Conservation (phyloP, 2,113 vertebrate species). For the Trinectes maculatus region DNA sequence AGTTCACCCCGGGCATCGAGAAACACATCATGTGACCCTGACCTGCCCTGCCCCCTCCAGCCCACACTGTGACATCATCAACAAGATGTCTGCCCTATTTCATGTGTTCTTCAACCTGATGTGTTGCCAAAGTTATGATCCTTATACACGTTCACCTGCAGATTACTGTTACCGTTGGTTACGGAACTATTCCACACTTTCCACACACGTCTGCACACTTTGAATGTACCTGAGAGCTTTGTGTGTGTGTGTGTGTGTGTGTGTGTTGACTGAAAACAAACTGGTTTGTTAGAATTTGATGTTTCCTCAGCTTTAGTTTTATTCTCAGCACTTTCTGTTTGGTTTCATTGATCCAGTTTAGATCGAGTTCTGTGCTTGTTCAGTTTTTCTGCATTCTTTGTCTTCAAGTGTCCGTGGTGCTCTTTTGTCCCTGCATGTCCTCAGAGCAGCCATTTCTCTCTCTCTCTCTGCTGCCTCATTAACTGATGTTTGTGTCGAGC, state of each 20-base stretch:
- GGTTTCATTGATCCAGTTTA: background rate
- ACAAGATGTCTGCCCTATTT: constrained; percentile 87
- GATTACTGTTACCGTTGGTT: background rate
- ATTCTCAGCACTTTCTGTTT: background rate
- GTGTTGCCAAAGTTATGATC: constrained; percentile 94
- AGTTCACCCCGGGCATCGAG: constrained; percentile 91
- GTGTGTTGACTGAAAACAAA: too few relatives aligned
- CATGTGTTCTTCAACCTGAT: constrained; percentile 65
- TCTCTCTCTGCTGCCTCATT: constrained; percentile 87
- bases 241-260: background rate
- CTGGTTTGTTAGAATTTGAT: constrained; percentile 11
- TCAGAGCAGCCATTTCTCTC: constrained; percentile 78
- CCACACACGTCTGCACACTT: too few relatives aligned
- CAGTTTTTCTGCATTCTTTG: constrained; percentile 28
- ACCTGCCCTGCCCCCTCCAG: constrained; percentile 76
- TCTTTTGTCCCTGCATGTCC: constrained; percentile 20
- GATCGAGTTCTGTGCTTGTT: constrained; percentile 36
- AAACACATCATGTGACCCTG: constrained; percentile 89
- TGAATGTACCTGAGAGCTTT: too few relatives aligned
- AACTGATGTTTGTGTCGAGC: constrained; percentile 80
- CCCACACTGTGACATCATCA: constrained; percentile 91
- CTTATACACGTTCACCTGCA: constrained; percentile 88
- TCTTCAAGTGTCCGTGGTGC: constrained; percentile 81
- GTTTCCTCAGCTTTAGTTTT: constrained; percentile 10
- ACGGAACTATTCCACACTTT: too few relatives aligned